Evolutionary conservation across 2,797 vertebrate species (phyloP).

Genomic region (Typhlichthys subterraneus): DNA sequence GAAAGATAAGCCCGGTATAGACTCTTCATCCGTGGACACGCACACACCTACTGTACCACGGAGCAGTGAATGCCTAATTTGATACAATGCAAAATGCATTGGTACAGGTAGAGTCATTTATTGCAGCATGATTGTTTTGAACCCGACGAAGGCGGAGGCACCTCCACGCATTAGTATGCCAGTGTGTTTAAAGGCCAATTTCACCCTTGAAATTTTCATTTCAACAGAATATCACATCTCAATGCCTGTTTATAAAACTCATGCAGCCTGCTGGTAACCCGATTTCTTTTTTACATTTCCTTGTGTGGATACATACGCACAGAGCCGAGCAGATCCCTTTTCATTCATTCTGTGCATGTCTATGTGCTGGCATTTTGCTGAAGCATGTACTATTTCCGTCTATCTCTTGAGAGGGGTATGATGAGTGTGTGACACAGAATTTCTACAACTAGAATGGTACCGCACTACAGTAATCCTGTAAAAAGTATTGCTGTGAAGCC

Average conservation of each 20-base stretch:
- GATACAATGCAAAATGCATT: slow-evolving; percentile 61
- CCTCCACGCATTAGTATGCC: slow-evolving; percentile 73
- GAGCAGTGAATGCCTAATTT: slow-evolving; percentile 50
- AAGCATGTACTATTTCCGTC: slow-evolving; percentile 16
- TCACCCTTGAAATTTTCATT: slow-evolving; percentile 75
- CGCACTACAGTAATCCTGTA: slow-evolving; percentile 25
- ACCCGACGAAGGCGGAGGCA: slow-evolving; percentile 62
- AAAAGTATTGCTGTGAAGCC: slow-evolving; percentile 41
- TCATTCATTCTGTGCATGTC: slow-evolving; percentile 3
- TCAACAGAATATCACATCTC: slow-evolving; percentile 73
- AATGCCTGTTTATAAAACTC: slow-evolving; percentile 60
- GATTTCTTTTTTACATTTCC: slow-evolving; percentile 61
- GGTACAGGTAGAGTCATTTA: slow-evolving; percentile 59
- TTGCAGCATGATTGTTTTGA: slow-evolving; percentile 58
- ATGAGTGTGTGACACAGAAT: slow-evolving; percentile 18
- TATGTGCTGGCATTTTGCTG: slow-evolving; percentile 31
- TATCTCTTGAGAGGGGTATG: slow-evolving; percentile 28
- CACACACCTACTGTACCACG: slow-evolving; percentile 28
- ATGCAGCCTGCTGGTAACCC: slow-evolving; percentile 37
- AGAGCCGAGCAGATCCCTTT: slow-evolving; percentile 5
- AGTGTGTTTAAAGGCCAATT: slow-evolving; percentile 75
- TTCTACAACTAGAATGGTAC: slow-evolving; percentile 4
- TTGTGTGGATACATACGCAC: slow-evolving; percentile 54
- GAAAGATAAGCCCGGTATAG: too few relatives aligned
- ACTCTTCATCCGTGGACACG: background rate